phyloP scores from a whole-genome alignment of 64 coral and sea anemone genomes.

The Montipora capricornis region DNA sequence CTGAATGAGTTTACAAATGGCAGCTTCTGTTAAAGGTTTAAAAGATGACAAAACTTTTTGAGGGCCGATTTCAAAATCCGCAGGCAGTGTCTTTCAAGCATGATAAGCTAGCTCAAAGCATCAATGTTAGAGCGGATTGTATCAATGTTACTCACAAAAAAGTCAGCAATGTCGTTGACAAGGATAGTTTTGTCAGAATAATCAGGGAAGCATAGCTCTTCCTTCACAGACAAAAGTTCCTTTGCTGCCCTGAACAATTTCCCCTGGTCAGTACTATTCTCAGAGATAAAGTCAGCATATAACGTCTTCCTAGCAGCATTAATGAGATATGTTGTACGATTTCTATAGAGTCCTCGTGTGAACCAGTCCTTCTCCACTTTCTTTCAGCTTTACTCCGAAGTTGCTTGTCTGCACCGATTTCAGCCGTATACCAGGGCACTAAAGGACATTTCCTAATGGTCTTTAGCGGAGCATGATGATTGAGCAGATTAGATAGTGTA shows the following conservation, averaged over 20 bases:
- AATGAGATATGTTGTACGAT: slow-evolving; percentile 52
- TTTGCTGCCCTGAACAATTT: slow-evolving; percentile 49
- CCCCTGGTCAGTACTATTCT: slow-evolving; percentile 51
- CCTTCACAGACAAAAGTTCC: slow-evolving; percentile 1
- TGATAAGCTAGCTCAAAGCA: too few relatives aligned
- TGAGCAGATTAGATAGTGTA: neutral
- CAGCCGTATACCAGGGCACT: slow-evolving; percentile 43
- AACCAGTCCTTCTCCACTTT: slow-evolving; percentile 23
- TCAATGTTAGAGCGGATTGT: too few relatives aligned
- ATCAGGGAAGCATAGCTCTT: neutral
- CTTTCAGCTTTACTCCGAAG: slow-evolving; percentile 59
- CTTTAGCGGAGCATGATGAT: slow-evolving; percentile 30
- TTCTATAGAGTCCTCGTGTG: slow-evolving; percentile 11
- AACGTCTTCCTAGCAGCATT: slow-evolving; percentile 21
- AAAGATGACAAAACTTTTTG: too few relatives aligned
- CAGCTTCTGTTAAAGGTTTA: too few relatives aligned
- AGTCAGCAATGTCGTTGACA: too few relatives aligned
- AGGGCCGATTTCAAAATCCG: too few relatives aligned
- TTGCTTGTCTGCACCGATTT: slow-evolving; percentile 51
- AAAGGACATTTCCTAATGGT: slow-evolving; percentile 17
- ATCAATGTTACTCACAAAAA: too few relatives aligned
- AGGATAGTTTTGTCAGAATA: neutral
- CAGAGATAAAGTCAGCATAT: slow-evolving; percentile 34
- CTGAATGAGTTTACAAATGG: too few relatives aligned
- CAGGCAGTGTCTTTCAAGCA: too few relatives aligned